Evolutionary conservation across 2,113 vertebrate species (phyloP).

Genomic region (Brachyhypopomus gauderio): DNA sequence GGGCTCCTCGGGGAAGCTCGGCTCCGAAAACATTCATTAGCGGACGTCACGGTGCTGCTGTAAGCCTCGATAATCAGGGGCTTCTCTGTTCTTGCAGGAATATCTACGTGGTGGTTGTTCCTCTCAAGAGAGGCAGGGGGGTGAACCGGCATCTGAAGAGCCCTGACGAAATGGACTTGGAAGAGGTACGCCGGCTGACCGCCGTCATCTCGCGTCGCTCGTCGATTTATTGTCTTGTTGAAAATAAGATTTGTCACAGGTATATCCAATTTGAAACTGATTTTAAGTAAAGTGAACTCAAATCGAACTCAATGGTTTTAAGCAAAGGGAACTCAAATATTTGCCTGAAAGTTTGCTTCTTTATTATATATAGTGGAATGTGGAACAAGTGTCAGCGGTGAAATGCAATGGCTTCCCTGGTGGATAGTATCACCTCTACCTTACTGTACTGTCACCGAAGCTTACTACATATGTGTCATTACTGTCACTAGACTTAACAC

Average conservation of each 20-base stretch:
- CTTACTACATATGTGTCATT: background rate
- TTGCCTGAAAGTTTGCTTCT: too few relatives aligned
- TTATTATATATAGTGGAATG: too few relatives aligned
- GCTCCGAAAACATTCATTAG: slow-evolving; percentile 46
- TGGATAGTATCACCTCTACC: slow-evolving; percentile 11
- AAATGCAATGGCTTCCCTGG: background rate
- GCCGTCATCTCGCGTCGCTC: slow-evolving; percentile 12
- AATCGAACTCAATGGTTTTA: too few relatives aligned
- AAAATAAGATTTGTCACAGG: too few relatives aligned
- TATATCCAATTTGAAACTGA: too few relatives aligned
- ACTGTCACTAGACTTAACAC: background rate
- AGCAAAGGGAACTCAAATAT: too few relatives aligned
- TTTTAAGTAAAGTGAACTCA: too few relatives aligned
- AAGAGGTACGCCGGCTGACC: slow-evolving; percentile 81
- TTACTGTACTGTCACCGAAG: background rate
- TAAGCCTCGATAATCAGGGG: slow-evolving; percentile 33
- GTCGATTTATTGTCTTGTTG: background rate
- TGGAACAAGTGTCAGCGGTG: background rate
- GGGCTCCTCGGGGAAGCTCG: slow-evolving; percentile 13
- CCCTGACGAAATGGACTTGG: slow-evolving; percentile 97
- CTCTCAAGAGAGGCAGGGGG: slow-evolving; percentile 84
- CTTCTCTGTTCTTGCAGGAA: slow-evolving; percentile 72
- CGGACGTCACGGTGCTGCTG: slow-evolving; percentile 1
- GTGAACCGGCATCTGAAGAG: slow-evolving; percentile 84
- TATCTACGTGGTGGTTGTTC: slow-evolving; percentile 94